These are phyloP conservation scores for Coluber constrictor DNA, from an alignment of 2,797 vertebrate species.

Conservation along the genomic window DNA sequence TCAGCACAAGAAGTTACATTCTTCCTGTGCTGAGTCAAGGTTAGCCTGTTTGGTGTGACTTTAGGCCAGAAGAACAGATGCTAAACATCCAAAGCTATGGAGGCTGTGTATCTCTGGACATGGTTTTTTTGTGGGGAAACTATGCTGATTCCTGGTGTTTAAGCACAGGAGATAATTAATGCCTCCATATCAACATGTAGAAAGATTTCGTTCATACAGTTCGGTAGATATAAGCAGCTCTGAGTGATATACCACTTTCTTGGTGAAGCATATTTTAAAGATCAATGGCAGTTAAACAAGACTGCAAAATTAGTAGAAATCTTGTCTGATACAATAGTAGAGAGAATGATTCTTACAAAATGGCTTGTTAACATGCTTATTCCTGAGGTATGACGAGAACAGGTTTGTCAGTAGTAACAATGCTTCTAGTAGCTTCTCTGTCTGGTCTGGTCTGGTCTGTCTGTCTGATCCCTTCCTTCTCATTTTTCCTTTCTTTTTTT, in stretches of 20 bases:
- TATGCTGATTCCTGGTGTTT: background rate
- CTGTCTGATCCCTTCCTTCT: background rate
- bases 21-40: background rate
- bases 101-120: background rate
- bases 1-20: background rate
- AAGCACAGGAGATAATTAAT: background rate
- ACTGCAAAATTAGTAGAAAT: slow-evolving; percentile 43
- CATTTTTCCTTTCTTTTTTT: background rate
- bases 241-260: background rate
- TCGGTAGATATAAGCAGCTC: background rate
- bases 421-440: slow-evolving; percentile 16
- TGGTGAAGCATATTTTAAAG: slow-evolving; percentile 31
- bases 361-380: slow-evolving; percentile 37
- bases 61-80: background rate
- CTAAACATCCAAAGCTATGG: background rate
- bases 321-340: slow-evolving; percentile 42
- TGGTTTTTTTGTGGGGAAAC: background rate
- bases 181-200: background rate
- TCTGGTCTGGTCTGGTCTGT: too few species aligned
- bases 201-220: background rate
- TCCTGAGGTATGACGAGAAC: slow-evolving; percentile 38
- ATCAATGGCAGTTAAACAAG: slow-evolving; percentile 40
- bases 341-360: slow-evolving; percentile 43
- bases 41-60: background rate
- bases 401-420: slow-evolving; percentile 31